Conservation (phyloP, 2,888 invertebrate species). For the Augochlorella aurata region DNA sequence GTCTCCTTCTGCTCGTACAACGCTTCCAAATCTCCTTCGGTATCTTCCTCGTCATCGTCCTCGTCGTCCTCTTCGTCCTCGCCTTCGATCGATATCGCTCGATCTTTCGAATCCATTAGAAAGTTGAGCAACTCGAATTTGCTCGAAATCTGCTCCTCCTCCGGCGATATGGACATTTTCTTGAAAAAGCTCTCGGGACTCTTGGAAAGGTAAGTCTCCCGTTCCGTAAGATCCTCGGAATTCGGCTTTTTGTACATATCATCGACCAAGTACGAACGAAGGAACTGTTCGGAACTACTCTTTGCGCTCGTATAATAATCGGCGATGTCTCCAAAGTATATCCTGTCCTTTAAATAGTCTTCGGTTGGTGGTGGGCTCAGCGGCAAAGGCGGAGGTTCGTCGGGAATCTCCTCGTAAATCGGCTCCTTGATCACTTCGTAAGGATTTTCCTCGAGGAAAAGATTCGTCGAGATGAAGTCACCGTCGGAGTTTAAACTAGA, state of each 20-base stretch:
- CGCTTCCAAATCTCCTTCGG: slow-evolving; percentile 83
- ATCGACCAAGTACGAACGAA: slow-evolving; percentile 72
- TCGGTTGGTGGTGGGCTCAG: slow-evolving; percentile 89
- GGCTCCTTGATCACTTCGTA: slow-evolving; percentile 82
- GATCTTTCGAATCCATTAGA: slow-evolving; percentile 88
- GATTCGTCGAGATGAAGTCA: slow-evolving; percentile 76
- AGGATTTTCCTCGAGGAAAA: slow-evolving; percentile 80
- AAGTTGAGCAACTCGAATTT: slow-evolving; percentile 95
- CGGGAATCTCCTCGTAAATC: slow-evolving; percentile 82
- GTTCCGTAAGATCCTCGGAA: slow-evolving; percentile 79
- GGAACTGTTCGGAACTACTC: slow-evolving; percentile 68
- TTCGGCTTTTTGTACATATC: slow-evolving; percentile 81
- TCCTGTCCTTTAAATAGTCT: slow-evolving; percentile 83
- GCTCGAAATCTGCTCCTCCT: slow-evolving; percentile 82
- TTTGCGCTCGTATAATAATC: slow-evolving; percentile 72
- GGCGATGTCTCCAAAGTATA: slow-evolving; percentile 81
- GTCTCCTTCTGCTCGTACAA: slow-evolving; percentile 82
- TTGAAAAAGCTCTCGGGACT: slow-evolving; percentile 76
- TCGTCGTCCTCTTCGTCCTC: slow-evolving; percentile 75
- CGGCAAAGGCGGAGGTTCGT: slow-evolving; percentile 87
- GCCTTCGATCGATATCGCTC: slow-evolving; percentile 82
- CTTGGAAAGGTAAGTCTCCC: slow-evolving; percentile 66
- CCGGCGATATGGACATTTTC: slow-evolving; percentile 85
- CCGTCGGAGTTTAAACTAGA: slow-evolving; percentile 74
- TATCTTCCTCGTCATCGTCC: slow-evolving; percentile 84